These are phyloP conservation scores for Chrysolina americana DNA, from an alignment of 2,888 invertebrate genomes.

Conservation along the genomic window DNA sequence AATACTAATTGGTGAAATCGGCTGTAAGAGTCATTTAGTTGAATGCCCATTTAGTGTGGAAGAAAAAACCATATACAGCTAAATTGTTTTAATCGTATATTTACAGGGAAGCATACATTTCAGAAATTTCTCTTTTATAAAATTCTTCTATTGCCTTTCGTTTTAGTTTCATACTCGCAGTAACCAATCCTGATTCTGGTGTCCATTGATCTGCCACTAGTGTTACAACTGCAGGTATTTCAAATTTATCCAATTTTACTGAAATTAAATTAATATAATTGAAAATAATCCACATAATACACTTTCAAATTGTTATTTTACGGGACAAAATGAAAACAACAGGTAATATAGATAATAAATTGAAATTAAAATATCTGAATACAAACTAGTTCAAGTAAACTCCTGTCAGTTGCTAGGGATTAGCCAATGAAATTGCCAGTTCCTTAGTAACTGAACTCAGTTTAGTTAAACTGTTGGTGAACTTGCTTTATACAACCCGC, in stretches of 20 bases:
- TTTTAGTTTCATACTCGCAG: conserved; percentile 97
- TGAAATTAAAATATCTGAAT: no score
- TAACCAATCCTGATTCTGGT: conserved; percentile 96
- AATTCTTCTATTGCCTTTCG: conserved; percentile 94
- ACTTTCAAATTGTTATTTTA: background rate
- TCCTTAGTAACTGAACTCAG: no score
- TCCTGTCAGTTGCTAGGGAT: no score
- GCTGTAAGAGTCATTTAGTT: no score
- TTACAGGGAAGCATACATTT: conserved; percentile 81
- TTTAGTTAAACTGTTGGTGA: no score
- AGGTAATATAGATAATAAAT: no score
- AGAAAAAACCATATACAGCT: background rate
- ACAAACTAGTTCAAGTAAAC: no score
- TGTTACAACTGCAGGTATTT: conserved; percentile 91
- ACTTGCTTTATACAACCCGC: no score
- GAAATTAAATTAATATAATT: conserved; percentile 27
- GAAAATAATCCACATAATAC: background rate
- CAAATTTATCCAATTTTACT: conserved; percentile 92
- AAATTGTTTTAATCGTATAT: background rate
- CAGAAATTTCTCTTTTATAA: conserved; percentile 91
- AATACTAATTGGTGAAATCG: no score
- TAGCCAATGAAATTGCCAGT: no score
- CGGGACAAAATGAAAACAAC: background rate
- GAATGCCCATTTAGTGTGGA: background rate
- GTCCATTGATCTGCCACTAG: conserved; percentile 95